These are phyloP conservation scores for Plebejus argus DNA, from an alignment of 2,888 invertebrate species.

Conservation along the genomic window DNA sequence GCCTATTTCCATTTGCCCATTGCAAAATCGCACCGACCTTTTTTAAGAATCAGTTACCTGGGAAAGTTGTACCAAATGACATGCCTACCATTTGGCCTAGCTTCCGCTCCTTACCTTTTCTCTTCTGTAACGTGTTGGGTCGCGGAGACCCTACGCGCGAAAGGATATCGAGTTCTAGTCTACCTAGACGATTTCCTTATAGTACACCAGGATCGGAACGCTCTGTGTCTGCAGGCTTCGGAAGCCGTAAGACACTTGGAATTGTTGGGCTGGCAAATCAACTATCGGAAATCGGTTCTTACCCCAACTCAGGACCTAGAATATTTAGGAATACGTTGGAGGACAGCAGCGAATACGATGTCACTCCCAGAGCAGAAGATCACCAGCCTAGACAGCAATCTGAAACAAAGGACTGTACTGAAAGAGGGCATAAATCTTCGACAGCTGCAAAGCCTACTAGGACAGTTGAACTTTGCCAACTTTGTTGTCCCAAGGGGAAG, in stretches of 20 bases:
- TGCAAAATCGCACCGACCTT: conserved; percentile 19
- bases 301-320: neutral
- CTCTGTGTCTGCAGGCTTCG: conserved; percentile 30
- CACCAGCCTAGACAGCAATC: no score
- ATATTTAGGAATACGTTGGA: neutral
- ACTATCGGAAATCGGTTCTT: neutral
- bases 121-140: conserved; percentile 35
- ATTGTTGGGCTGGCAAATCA: neutral
- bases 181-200: conserved; percentile 45
- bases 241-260: neutral
- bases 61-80: conserved; percentile 27
- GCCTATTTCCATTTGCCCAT: neutral
- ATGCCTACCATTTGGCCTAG: conserved; percentile 33
- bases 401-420: no score
- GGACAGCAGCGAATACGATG: no score
- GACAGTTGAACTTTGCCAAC: neutral
- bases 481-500: neutral
- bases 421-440: neutral
- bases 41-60: neutral
- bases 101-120: conserved; percentile 34
- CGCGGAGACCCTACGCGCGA: conserved; percentile 38
- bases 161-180: conserved; percentile 38
- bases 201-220: conserved; percentile 35
- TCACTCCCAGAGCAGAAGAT: no score
- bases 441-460: neutral